Evolutionary conservation across 2,888 invertebrate genomes (phyloP), one percentile per base, ranked within the genome.

Genomic region (Griposia aprilina): DNA sequence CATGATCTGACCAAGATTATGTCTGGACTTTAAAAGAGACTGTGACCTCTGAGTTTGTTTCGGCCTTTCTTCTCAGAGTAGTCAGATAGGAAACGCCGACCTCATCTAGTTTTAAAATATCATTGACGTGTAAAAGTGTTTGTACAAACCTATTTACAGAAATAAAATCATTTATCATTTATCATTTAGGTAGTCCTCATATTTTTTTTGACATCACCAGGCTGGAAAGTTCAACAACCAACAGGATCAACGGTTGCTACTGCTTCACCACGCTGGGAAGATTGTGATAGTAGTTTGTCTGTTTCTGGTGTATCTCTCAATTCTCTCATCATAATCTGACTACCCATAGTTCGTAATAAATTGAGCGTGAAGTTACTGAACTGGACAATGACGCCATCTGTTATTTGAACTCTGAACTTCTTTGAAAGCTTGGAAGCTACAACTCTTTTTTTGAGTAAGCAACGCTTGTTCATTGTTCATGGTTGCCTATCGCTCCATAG

Each of bases 331-430:
- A 59, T 26, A 2, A 59, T 26, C 13, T 26, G 13, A 26, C 3
- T 1, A 45, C 26, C 10, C 41, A 6, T 11, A 13, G 2, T 50
- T 30, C 30, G 0, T 30, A 60, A 10, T 60, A 30, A 50, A 50
- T 50, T 23, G 11, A 13, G 11, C 26, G 26, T 48, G 11, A n/a
- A 10, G n/a, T 17, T 1, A 36, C 15, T 2, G 8, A 8, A 57
- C 0, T 36, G 66, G 0, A 8, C 6, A 26, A 36, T 1, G 74
- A 7, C 48, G 71, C 80, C 80, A 82, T 74, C 82, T 84, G 36
- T 80, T 36, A 15, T 41, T 4, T 0, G 57, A 4, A 15, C 0
- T 0, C 0, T 10, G 30, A 80, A 84, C 59, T 68, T 74, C 2
- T 74, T 63, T 36, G 1, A 7, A 60, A 26, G 13, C 7, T n/a